Conservation (phyloP, 2,888 invertebrate species). For the Caradrina clavipalpis region DNA sequence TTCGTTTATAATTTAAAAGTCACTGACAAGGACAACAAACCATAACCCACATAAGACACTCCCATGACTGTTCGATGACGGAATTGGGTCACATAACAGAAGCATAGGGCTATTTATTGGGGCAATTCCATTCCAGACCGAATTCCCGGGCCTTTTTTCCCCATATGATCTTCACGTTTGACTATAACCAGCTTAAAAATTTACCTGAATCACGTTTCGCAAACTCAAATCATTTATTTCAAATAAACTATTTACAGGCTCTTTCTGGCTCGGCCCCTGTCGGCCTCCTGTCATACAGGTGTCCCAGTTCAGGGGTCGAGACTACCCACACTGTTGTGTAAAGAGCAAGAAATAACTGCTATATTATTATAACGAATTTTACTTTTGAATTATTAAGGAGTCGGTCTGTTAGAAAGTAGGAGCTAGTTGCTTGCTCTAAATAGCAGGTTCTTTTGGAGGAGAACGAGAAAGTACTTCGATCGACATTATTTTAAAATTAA, state of each 20-base stretch:
- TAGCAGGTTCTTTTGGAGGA: too few species aligned
- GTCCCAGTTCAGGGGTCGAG: too few species aligned
- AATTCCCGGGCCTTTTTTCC: background rate
- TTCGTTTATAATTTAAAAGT: slow-evolving; percentile 17
- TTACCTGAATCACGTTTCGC: background rate
- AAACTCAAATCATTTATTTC: background rate
- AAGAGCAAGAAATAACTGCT: too few species aligned
- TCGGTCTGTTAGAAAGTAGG: too few species aligned
- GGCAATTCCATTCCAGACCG: background rate
- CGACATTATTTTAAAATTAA: too few species aligned
- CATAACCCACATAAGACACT: slow-evolving; percentile 42
- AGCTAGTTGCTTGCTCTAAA: too few species aligned
- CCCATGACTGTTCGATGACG: slow-evolving; percentile 35
- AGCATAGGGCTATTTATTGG: slow-evolving; percentile 2
- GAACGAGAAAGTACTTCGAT: too few species aligned
- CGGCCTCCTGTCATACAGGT: too few species aligned
- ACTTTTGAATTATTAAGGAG: too few species aligned
- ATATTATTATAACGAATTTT: too few species aligned
- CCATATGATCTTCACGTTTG: background rate
- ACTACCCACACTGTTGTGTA: too few species aligned
- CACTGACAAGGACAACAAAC: slow-evolving; percentile 5
- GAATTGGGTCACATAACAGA: slow-evolving; percentile 41
- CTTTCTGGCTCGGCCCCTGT: background rate
- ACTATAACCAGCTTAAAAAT: background rate
- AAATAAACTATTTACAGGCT: background rate